These are phyloP conservation scores for Bombus picipes DNA, from an alignment of 1,140 invertebrate genomes.

Conservation along the genomic window DNA sequence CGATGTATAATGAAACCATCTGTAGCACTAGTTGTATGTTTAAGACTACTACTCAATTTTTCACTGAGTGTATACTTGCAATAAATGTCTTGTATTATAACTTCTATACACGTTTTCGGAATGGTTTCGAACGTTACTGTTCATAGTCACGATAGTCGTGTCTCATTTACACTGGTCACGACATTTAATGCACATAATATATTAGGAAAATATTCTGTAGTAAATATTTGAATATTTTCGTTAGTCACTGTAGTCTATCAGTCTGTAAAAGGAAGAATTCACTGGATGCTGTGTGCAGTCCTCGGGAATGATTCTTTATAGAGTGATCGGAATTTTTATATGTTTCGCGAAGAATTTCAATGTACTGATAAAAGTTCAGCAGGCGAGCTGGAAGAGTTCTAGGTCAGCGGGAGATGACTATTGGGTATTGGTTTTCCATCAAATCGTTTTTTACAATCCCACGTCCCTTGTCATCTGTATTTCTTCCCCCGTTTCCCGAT, in stretches of 20 bases:
- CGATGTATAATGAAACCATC: no score
- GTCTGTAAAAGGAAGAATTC: not conserved
- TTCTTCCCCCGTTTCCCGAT: slow-evolving; percentile 28
- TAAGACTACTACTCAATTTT: no score
- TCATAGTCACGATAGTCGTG: no score
- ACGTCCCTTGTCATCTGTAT: slow-evolving; percentile 7
- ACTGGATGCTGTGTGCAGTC: not conserved
- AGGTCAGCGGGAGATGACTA: slow-evolving; percentile 52
- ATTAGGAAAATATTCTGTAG: no score
- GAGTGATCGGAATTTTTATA: slow-evolving; percentile 1
- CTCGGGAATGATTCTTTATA: not conserved
- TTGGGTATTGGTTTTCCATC: slow-evolving; percentile 70
- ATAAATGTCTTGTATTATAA: no score
- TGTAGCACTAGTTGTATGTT: no score
- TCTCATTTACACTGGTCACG: no score
- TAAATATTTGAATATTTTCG: no score
- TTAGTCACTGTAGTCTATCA: not conserved
- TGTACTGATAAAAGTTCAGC: not conserved
- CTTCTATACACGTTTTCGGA: no score
- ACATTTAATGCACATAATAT: no score
- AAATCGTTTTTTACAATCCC: slow-evolving; percentile 43
- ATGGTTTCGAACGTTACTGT: no score
- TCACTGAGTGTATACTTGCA: no score
- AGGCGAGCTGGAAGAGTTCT: slow-evolving; percentile 25
- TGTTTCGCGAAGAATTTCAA: slow-evolving; percentile 23